Conservation (phyloP, 2,113 vertebrate species). For the Chionomys nivalis region DNA sequence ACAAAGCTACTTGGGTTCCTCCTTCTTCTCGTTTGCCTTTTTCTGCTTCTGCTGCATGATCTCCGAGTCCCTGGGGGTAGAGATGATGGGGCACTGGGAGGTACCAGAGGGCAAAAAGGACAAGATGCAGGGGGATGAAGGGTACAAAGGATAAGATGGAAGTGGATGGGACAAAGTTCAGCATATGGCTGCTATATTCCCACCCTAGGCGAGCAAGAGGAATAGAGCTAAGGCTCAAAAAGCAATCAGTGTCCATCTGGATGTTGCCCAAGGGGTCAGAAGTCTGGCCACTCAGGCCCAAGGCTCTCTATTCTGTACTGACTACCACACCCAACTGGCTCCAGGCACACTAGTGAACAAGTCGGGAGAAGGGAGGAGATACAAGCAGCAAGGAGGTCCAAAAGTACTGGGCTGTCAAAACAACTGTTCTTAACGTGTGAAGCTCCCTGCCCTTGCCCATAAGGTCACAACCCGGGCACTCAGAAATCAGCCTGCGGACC, state of each 20-base stretch:
- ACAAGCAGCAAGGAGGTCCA: slow-evolving; percentile 57
- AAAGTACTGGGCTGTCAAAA: slow-evolving; percentile 58
- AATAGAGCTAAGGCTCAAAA: slow-evolving; percentile 70
- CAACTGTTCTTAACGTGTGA: slow-evolving; percentile 46
- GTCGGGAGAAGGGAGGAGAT: slow-evolving; percentile 48
- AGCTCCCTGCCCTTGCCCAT: slow-evolving; percentile 73
- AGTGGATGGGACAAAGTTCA: slow-evolving; percentile 76
- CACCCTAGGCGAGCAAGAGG: slow-evolving; percentile 76
- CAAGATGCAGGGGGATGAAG: slow-evolving; percentile 74
- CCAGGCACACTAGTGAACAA: slow-evolving; percentile 35
- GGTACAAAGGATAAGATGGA: slow-evolving; percentile 68
- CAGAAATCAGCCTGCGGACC: slow-evolving; percentile 46
- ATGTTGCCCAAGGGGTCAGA: slow-evolving; percentile 73
- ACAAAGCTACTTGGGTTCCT: slow-evolving; percentile 85
- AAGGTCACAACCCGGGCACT: slow-evolving; percentile 66
- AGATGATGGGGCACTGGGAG: slow-evolving; percentile 80
- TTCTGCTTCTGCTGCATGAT: slow-evolving; percentile 98
- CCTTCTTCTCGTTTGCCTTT: slow-evolving; percentile 88
- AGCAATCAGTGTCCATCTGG: slow-evolving; percentile 67
- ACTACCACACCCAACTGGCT: slow-evolving; percentile 73
- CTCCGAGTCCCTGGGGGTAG: slow-evolving; percentile 92
- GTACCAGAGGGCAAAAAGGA: slow-evolving; percentile 71
- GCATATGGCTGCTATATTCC: slow-evolving; percentile 66
- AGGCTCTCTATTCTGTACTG: slow-evolving; percentile 58
- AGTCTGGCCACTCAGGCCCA: slow-evolving; percentile 68